phyloP scores from a whole-genome alignment of 1,140 invertebrate genomes.

The Ptiloglossa arizonensis region DNA sequence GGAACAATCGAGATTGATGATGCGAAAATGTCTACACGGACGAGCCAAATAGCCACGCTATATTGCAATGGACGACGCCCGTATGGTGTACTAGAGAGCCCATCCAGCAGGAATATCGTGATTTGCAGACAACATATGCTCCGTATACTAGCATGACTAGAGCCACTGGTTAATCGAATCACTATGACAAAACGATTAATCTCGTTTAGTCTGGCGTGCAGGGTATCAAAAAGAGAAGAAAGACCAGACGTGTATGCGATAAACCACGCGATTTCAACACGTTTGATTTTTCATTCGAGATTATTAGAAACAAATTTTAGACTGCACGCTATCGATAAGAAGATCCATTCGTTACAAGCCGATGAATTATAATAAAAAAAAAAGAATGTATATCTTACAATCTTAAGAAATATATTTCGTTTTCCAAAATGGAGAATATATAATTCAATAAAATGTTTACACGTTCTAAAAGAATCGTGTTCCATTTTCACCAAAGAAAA shows the following conservation, averaged over 20 bases:
- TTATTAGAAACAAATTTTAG: too few relatives aligned
- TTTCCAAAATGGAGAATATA: too few relatives aligned
- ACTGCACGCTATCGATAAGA: too few relatives aligned
- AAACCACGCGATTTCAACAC: background rate
- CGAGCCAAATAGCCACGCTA: background rate
- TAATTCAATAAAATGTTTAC: too few relatives aligned
- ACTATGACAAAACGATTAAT: conserved; percentile 59
- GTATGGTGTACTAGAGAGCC: conserved; percentile 10
- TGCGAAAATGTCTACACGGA: conserved; percentile 55
- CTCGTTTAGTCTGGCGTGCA: conserved; percentile 36
- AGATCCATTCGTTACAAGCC: too few relatives aligned
- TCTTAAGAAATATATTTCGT: too few relatives aligned
- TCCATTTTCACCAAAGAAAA: too few relatives aligned
- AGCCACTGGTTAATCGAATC: conserved; percentile 54
- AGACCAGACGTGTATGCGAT: background rate
- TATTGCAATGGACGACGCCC: conserved; percentile 43
- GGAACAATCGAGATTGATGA: conserved; percentile 60
- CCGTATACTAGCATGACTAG: conserved; percentile 6
- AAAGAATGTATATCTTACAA: too few relatives aligned
- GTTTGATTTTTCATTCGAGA: too few relatives aligned
- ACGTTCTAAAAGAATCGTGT: too few relatives aligned
- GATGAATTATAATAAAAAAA: too few relatives aligned
- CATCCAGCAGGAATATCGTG: conserved; percentile 53
- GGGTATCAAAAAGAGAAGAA: background rate
- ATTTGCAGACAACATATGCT: conserved; percentile 58